Evolutionary conservation across 1,140 invertebrate genomes (phyloP).

Genomic region (Limonius californicus): DNA sequence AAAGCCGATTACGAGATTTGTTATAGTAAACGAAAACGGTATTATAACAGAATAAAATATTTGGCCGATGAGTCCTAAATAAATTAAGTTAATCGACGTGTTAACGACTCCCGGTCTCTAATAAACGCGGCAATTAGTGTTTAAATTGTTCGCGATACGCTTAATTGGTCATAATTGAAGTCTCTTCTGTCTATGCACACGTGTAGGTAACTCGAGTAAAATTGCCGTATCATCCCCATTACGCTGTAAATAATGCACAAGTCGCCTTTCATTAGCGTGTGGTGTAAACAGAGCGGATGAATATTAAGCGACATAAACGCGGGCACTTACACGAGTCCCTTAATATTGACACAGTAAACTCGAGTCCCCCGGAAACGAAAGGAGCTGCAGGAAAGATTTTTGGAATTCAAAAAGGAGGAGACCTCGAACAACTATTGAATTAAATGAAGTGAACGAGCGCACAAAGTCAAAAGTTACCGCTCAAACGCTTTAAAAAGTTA

Average conservation of each 20-base stretch:
- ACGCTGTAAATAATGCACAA: not conserved
- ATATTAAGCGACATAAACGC: not conserved
- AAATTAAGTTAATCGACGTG: not conserved
- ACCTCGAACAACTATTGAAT: not conserved
- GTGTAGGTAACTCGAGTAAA: not conserved
- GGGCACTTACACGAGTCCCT: too few relatives aligned
- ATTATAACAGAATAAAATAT: not conserved
- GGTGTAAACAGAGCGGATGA: not conserved
- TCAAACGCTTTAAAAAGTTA: not conserved
- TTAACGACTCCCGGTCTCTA: not conserved
- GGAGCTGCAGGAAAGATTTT: not conserved
- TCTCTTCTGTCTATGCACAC: not conserved
- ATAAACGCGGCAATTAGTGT: not conserved
- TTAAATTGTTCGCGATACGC: not conserved
- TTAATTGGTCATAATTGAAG: not conserved
- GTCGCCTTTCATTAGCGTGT: conserved; percentile 1
- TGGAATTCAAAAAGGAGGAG: not conserved
- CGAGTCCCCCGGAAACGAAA: not conserved
- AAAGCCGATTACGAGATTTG: conserved; percentile 1
- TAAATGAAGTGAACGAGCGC: not conserved
- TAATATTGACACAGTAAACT: not conserved
- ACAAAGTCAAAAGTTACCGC: not conserved
- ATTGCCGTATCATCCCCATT: not conserved
- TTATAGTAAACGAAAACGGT: not conserved
- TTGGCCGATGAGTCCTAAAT: too few relatives aligned